A percentile compares a stretch with the other conserved stretches of the same genome.
phyloP scores from a whole-genome alignment of 2,797 vertebrate genomes.

The Balearica regulorum region DNA sequence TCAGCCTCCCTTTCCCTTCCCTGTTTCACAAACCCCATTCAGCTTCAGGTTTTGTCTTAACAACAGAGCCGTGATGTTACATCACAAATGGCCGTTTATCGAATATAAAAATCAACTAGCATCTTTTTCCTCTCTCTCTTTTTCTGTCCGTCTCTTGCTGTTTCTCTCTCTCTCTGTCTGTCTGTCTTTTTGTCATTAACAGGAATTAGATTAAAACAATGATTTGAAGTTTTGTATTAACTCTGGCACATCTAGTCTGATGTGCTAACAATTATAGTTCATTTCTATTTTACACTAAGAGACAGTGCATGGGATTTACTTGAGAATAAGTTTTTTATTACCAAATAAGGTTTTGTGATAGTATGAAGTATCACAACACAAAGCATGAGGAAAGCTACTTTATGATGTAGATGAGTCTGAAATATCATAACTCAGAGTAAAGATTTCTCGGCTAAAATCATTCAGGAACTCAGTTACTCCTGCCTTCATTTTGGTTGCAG shows the following conservation, averaged over 20 bases:
- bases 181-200: neutral
- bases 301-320: neutral
- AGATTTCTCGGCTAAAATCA: neutral
- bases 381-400: neutral
- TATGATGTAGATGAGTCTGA: neutral
- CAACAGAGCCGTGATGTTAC: no score
- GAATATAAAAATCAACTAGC: neutral
- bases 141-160: neutral
- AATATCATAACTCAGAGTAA: neutral
- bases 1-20: neutral
- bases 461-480: neutral
- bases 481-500: neutral
- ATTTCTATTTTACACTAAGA: neutral
- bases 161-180: neutral
- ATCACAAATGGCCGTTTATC: neutral
- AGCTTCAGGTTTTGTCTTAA: neutral
- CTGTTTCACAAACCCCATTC: neutral
- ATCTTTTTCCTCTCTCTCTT: neutral
- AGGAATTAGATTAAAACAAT: neutral
- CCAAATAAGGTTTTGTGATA: neutral
- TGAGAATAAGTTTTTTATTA: neutral
- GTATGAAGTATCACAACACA: neutral
- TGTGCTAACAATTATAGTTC: neutral
- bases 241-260: neutral
- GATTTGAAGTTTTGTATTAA: neutral